Evolutionary conservation across 92 coral and sea anemone species (phyloP).

Genomic region (Porites lobata): DNA sequence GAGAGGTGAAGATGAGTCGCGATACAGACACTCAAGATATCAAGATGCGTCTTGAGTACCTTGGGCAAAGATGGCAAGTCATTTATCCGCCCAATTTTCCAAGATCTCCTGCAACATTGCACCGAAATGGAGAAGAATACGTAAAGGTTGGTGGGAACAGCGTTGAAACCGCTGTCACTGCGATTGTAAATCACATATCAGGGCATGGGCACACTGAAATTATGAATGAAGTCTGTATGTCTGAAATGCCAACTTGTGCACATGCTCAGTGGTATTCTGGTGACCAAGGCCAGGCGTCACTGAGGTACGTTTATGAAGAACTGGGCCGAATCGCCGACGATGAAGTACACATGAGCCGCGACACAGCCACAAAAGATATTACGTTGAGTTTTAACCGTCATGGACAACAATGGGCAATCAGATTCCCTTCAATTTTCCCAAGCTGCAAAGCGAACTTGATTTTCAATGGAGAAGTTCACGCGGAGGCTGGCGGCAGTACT

Average conservation of each 20-base stretch:
- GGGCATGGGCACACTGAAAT: neutral
- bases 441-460: constrained; percentile 4
- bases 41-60: constrained; percentile 21
- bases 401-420: constrained; percentile 35
- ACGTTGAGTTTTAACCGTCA: constrained; percentile 21
- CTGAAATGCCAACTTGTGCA: neutral
- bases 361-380: constrained; percentile 42
- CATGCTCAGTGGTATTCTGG: constrained; percentile 57
- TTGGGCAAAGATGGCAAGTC: constrained; percentile 38
- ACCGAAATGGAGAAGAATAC: neutral
- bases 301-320: constrained; percentile 24
- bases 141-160: constrained; percentile 2
- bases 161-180: neutral
- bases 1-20: constrained; percentile 45
- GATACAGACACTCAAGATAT: constrained; percentile 46
- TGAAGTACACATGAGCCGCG: constrained; percentile 39
- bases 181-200: neutral
- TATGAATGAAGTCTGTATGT: neutral
- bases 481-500: constrained; percentile 2
- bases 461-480: neutral
- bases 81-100: constrained; percentile 50
- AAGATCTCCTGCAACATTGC: neutral
- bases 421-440: constrained; percentile 54
- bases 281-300: constrained; percentile 18
- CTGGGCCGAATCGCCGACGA: constrained; percentile 22